These are phyloP conservation scores for Diplodus puntazzo DNA, from an alignment of 2,797 vertebrate species.

Conservation along the genomic window DNA sequence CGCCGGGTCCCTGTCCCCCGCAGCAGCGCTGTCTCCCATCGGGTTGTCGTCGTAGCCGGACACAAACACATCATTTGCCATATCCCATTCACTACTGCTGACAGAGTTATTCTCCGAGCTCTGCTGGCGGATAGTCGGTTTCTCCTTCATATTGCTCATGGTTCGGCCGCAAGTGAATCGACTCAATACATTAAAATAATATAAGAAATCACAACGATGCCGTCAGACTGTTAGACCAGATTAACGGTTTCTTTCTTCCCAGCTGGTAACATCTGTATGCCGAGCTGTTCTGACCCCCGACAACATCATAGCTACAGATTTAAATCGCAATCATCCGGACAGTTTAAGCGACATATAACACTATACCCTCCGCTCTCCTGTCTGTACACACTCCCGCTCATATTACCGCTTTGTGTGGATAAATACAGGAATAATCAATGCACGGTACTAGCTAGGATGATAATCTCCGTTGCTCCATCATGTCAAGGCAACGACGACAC, in stretches of 20 bases:
- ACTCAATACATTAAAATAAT: slow-evolving; percentile 10
- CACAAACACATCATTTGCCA: slow-evolving; percentile 83
- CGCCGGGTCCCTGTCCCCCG: slow-evolving; percentile 49
- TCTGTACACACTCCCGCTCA: neutral
- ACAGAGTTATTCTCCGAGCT: slow-evolving; percentile 83
- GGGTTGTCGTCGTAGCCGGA: slow-evolving; percentile 70
- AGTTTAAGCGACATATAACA: neutral
- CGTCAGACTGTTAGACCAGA: slow-evolving; percentile 14
- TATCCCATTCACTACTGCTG: slow-evolving; percentile 85
- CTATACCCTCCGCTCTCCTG: neutral
- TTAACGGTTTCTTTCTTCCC: slow-evolving; percentile 37
- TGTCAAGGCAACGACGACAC: neutral
- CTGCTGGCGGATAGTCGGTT: slow-evolving; percentile 63
- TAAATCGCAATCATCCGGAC: no score
- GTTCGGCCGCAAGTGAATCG: neutral
- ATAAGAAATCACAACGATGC: neutral
- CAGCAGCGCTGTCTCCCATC: slow-evolving; percentile 52
- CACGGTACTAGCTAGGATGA: neutral
- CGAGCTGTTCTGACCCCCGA: neutral
- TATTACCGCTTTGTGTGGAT: neutral
- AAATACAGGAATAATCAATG: slow-evolving; percentile 6
- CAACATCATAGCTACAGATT: neutral
- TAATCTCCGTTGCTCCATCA: slow-evolving; percentile 12
- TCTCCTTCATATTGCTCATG: slow-evolving; percentile 73
- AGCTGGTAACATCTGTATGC: slow-evolving; percentile 67